A percentile compares a stretch with the other conserved stretches of the same genome.
Conservation (phyloP, 2,113 vertebrate genomes). For the Phyllostomus discolor region DNA sequence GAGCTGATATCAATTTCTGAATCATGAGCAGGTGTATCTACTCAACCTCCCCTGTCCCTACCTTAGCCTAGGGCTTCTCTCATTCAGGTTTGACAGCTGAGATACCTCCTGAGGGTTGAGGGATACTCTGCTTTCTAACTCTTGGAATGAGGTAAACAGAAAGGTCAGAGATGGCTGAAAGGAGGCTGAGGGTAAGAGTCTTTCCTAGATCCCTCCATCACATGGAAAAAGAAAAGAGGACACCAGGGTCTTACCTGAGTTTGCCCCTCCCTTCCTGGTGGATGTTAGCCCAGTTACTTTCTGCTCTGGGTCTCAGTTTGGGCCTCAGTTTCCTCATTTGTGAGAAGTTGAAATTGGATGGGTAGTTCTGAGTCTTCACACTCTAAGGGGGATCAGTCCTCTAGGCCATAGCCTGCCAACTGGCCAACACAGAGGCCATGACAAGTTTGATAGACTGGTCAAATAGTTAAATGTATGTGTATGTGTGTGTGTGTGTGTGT, state of each 20-base stretch:
- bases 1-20: not conserved
- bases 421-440: not conserved
- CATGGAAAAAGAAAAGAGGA: not conserved
- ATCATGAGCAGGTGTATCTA: not conserved
- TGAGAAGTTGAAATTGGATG: not conserved
- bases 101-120: not conserved
- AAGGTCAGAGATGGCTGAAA: not conserved
- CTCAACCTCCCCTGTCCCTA: not conserved
- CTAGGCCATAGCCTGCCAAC: not conserved
- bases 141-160: not conserved
- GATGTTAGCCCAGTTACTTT: not conserved
- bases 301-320: not conserved
- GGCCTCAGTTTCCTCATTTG: not conserved
- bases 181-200: not conserved
- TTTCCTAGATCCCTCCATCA: not conserved
- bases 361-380: not conserved
- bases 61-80: not conserved
- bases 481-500: not conserved
- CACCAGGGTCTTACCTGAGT: not conserved
- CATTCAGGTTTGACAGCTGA: not conserved
- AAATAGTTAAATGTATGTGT: not conserved
- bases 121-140: not conserved
- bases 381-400: not conserved
- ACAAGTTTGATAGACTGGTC: not conserved
- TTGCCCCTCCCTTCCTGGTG: rapidly evolving